phyloP scores from a whole-genome alignment of 2,888 invertebrate species.

The Cryptophagus acutangulus region DNA sequence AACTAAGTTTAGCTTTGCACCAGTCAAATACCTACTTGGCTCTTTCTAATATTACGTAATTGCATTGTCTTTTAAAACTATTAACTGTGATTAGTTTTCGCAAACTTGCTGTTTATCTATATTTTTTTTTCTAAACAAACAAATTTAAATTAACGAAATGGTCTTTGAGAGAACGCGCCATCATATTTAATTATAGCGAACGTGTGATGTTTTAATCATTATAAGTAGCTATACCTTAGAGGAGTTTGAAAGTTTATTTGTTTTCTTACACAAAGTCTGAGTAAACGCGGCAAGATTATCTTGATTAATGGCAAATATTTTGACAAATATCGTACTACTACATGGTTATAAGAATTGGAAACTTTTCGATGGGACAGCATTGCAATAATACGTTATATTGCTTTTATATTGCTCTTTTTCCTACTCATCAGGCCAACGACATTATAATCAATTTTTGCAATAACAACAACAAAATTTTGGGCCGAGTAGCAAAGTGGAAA shows the following conservation, averaged over 20 bases:
- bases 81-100: too few relatives aligned
- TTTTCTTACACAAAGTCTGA: conserved; percentile 41
- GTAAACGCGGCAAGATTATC: conserved; percentile 43
- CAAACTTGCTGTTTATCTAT: too few relatives aligned
- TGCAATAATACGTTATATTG: conserved; percentile 23
- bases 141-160: conserved; percentile 13
- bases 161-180: conserved; percentile 23
- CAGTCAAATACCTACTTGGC: conserved; percentile 16
- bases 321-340: conserved; percentile 42
- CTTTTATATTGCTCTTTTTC: conserved; percentile 14
- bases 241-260: conserved; percentile 42
- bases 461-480: too few relatives aligned
- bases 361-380: conserved; percentile 17
- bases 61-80: too few relatives aligned
- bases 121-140: neutral
- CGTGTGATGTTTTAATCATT: conserved; percentile 46
- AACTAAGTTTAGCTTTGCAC: conserved; percentile 12
- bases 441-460: too few relatives aligned
- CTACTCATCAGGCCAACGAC: conserved; percentile 7
- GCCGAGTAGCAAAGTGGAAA: too few relatives aligned
- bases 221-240: conserved; percentile 43
- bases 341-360: conserved; percentile 19
- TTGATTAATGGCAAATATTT: conserved; percentile 49
- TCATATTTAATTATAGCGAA: conserved; percentile 43
- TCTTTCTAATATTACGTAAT: conserved; percentile 1